phyloP scores from a whole-genome alignment of 92 coral and sea anemone genomes.

The Micromussa lordhowensis region DNA sequence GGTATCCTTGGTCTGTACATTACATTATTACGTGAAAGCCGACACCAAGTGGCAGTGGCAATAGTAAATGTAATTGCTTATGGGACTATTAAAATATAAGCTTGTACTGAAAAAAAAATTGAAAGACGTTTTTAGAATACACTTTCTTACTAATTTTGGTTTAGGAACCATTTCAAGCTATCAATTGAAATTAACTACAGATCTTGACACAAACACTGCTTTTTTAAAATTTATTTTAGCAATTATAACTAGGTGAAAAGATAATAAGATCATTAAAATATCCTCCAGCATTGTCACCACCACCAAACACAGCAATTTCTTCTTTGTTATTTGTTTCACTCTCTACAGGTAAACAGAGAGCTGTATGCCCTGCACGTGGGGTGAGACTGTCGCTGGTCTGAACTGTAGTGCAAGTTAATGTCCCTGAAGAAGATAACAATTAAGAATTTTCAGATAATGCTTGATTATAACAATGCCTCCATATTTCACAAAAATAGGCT shows the following conservation, averaged over 20 bases:
- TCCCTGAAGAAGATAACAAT: slow-evolving; percentile 41
- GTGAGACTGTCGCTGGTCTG: slow-evolving; percentile 56
- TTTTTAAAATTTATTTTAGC: not conserved
- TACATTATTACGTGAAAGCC: too few relatives aligned
- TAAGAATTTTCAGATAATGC: too few relatives aligned
- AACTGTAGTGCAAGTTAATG: slow-evolving; percentile 78
- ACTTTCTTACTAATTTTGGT: too few relatives aligned
- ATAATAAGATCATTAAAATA: slow-evolving; percentile 82
- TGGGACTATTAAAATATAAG: too few relatives aligned
- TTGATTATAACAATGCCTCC: too few relatives aligned
- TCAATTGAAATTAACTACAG: not conserved
- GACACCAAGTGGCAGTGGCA: too few relatives aligned
- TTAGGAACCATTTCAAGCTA: too few relatives aligned
- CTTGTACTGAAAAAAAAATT: too few relatives aligned
- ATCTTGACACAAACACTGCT: not conserved
- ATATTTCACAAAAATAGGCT: too few relatives aligned
- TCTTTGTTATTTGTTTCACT: slow-evolving; percentile 21
- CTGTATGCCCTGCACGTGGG: slow-evolving; percentile 91
- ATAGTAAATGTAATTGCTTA: too few relatives aligned
- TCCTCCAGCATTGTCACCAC: slow-evolving; percentile 88
- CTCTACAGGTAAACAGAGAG: slow-evolving; percentile 40
- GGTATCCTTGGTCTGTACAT: too few relatives aligned
- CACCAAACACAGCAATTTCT: slow-evolving; percentile 88
- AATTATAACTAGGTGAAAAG: slow-evolving; percentile 33
- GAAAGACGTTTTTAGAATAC: too few relatives aligned